Base-by-base conservation (phyloP, 2,888 invertebrate genomes). In the Pyrrhosoma nymphula region DNA sequence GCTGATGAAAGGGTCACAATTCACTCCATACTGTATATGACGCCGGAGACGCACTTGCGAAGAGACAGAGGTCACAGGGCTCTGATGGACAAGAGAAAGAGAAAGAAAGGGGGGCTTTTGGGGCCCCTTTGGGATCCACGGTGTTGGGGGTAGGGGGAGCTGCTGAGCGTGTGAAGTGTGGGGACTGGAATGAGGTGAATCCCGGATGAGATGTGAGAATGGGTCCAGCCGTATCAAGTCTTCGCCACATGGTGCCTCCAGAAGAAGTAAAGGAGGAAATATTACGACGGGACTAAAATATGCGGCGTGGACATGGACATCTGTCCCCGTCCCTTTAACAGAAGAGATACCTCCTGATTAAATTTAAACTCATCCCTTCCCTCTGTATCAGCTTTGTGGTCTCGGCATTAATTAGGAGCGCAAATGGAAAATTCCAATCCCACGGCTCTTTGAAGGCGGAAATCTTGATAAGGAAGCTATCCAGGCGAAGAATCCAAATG, bases 121-220 rank as follows among this genome's bases (percentile, higher is more conserved):
- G 20, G 60, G 47, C 8, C 47, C 47, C 47, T 47, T 47, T 4
- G 8, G 47, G 47, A 8, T 47, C 47, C 4, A 8, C 8, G 47
- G 47, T 47, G 47, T 8, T 8, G 47, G 47, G 47, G 47, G 8
- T 8, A 47, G 47, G 47, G 8, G 47, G 47, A 2, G 2, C 4
- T 47, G 47, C 47, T 47, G 47, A n/a, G n/a, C 8, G 69, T 10
- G 20, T n/a, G 69, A 69, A 69, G 69, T 26, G n/a, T n/a, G n/a
- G n/a, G 26, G 69, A n/a, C 26, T 26, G 20, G n/a, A n/a, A 69
- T 69, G 69, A n/a, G n/a, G 82, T 14, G 82, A 82, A 82, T 16
- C 82, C 2, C 26, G 35, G 82, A 30, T 82, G 82, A 82, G n/a
- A 82, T 82, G 82, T 35, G 82, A 82, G 82, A 82, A 82, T 82